phyloP scores from a whole-genome alignment of 2,888 invertebrate genomes.

The Morpho achilles region DNA sequence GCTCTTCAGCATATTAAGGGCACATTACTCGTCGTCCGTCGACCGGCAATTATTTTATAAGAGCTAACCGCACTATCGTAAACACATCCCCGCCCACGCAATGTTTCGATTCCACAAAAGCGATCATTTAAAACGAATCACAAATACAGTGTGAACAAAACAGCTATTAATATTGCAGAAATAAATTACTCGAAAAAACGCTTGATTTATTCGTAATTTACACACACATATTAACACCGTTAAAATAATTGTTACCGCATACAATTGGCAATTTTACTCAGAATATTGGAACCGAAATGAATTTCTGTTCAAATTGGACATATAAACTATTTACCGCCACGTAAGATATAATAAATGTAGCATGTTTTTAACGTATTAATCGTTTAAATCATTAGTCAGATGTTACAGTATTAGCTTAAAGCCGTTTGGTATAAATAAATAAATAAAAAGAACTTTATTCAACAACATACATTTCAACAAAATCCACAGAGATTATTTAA shows the following conservation, averaged over 20 bases:
- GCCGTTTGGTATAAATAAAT: no score
- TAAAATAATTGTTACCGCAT: conserved; percentile 31
- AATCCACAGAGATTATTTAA: no score
- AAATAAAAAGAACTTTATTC: no score
- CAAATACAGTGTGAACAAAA: conserved; percentile 30
- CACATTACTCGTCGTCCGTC: conserved; percentile 27
- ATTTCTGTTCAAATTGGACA: conserved; percentile 6
- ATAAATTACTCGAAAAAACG: conserved; percentile 29
- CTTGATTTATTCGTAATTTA: conserved; percentile 28
- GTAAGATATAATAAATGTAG: no score
- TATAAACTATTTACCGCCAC: not conserved
- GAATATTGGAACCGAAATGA: conserved; percentile 13
- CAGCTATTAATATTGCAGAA: conserved; percentile 26
- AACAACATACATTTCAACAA: no score
- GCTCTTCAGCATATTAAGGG: conserved; percentile 18
- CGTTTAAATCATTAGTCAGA: no score
- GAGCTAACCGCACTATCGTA: conserved; percentile 25
- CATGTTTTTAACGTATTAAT: no score
- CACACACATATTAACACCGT: not conserved
- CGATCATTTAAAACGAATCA: conserved; percentile 28
- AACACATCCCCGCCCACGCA: conserved; percentile 26
- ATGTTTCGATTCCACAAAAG: conserved; percentile 26
- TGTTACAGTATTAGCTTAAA: no score
- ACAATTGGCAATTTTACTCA: conserved; percentile 27
- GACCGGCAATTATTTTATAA: conserved; percentile 26